These are phyloP conservation scores for Xyrauchen texanus DNA, from an alignment of 2,113 vertebrate species.

Conservation along the genomic window DNA sequence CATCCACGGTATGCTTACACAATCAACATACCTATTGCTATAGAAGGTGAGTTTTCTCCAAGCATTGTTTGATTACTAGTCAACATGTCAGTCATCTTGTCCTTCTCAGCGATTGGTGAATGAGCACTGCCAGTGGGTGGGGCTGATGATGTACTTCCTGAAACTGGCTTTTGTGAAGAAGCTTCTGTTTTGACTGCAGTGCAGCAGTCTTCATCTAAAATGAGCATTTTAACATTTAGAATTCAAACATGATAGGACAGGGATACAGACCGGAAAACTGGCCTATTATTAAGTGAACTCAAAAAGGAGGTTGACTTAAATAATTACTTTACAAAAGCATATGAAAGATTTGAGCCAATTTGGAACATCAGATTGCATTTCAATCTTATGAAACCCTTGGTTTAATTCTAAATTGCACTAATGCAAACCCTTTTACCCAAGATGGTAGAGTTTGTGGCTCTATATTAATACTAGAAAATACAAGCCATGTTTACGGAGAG, in stretches of 20 bases:
- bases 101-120: slow-evolving; percentile 67
- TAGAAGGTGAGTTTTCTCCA: slow-evolving; percentile 38
- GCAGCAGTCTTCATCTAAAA: slow-evolving; percentile 42
- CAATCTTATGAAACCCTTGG: no score
- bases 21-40: slow-evolving; percentile 43
- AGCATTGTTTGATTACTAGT: slow-evolving; percentile 31
- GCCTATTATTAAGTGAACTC: no score
- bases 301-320: no score
- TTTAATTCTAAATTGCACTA: no score
- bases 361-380: no score
- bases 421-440: no score
- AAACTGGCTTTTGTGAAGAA: slow-evolving; percentile 36
- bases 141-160: slow-evolving; percentile 65
- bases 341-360: no score
- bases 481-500: no score
- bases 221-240: not conserved
- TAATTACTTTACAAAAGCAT: no score
- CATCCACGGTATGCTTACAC: not conserved
- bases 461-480: no score
- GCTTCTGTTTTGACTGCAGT: slow-evolving; percentile 33
- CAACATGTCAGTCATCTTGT: slow-evolving; percentile 49
- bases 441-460: no score
- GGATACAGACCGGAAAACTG: not conserved
- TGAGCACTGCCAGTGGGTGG: slow-evolving; percentile 62
- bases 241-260: not conserved